phyloP scores from a whole-genome alignment of 2,113 vertebrate genomes.

The Trinectes maculatus region DNA sequence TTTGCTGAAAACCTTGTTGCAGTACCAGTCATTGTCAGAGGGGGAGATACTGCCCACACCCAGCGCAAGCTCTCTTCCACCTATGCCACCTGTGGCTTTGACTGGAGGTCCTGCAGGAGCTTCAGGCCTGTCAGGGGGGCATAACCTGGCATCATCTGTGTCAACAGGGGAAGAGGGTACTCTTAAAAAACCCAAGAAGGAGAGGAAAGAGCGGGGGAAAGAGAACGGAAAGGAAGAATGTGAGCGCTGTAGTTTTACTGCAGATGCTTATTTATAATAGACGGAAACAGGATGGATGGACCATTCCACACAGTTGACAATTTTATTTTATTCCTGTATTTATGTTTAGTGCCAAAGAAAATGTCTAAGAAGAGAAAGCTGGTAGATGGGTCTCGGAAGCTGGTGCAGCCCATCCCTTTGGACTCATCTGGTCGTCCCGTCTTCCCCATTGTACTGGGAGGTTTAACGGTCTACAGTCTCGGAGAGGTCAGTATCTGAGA shows the following conservation, averaged over 20 bases:
- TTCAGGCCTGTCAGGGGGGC: conserved; percentile 51
- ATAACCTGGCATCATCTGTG: conserved; percentile 64
- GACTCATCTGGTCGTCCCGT: conserved; percentile 90
- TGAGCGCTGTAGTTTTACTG: conserved; percentile 49
- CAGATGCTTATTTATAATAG: neutral
- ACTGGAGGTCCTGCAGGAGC: conserved; percentile 56
- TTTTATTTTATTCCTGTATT: neutral
- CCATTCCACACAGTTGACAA: neutral
- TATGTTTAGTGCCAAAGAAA: conserved; percentile 84
- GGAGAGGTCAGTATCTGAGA: conserved; percentile 84
- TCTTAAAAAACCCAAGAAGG: conserved; percentile 85
- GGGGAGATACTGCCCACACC: conserved; percentile 78
- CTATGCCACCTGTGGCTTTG: conserved; percentile 47
- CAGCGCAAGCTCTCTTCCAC: conserved; percentile 58
- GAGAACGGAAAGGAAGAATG: conserved; percentile 89
- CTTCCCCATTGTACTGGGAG: conserved; percentile 89
- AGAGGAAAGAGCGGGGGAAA: conserved; percentile 86
- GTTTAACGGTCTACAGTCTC: conserved; percentile 90
- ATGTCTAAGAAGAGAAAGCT: conserved; percentile 87
- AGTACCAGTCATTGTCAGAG: conserved; percentile 87
- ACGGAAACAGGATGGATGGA: neutral
- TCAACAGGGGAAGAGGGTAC: conserved; percentile 71
- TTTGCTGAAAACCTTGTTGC: conserved; percentile 87
- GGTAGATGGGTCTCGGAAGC: conserved; percentile 81
- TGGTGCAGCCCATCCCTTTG: conserved; percentile 88